phyloP scores from a whole-genome alignment of 2,797 vertebrate genomes.

The Aplochiton taeniatus region DNA sequence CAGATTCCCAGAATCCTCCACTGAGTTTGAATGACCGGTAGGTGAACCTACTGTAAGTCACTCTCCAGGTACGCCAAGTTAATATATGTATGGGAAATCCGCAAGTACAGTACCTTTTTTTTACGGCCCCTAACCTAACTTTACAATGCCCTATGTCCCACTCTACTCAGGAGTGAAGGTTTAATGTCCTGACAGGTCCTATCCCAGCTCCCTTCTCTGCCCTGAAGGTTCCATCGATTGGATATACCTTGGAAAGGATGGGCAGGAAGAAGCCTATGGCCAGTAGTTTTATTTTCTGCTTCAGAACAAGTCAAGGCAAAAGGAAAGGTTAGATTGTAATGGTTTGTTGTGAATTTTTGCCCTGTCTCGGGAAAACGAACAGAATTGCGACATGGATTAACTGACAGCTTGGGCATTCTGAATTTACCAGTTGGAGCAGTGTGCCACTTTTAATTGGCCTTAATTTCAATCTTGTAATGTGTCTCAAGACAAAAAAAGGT shows the following conservation, averaged over 20 bases:
- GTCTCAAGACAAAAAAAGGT: too few relatives aligned
- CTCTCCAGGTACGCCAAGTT: neutral
- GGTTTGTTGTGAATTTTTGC: neutral
- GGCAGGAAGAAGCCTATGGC: neutral
- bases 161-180: conserved; percentile 2
- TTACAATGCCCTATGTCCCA: conserved; percentile 16
- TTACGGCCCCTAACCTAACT: conserved; percentile 15
- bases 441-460: too few relatives aligned
- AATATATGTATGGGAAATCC: too few relatives aligned
- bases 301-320: neutral
- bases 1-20: neutral
- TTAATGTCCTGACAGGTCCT: conserved; percentile 22
- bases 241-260: conserved; percentile 1
- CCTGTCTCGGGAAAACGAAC: too few relatives aligned
- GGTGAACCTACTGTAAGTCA: conserved; percentile 2
- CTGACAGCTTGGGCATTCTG: too few relatives aligned
- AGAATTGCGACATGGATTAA: too few relatives aligned
- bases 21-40: neutral
- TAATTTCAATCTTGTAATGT: too few relatives aligned
- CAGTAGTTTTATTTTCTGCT: neutral
- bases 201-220: conserved; percentile 6
- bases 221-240: neutral
- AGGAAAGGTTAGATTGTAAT: neutral
- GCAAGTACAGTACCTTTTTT: conserved; percentile 8
- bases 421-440: too few relatives aligned